Evolutionary conservation across 64 coral and sea anemone genomes (phyloP), one percentile per base, ranked within the genome.

Genomic region (Montipora capricornis): DNA sequence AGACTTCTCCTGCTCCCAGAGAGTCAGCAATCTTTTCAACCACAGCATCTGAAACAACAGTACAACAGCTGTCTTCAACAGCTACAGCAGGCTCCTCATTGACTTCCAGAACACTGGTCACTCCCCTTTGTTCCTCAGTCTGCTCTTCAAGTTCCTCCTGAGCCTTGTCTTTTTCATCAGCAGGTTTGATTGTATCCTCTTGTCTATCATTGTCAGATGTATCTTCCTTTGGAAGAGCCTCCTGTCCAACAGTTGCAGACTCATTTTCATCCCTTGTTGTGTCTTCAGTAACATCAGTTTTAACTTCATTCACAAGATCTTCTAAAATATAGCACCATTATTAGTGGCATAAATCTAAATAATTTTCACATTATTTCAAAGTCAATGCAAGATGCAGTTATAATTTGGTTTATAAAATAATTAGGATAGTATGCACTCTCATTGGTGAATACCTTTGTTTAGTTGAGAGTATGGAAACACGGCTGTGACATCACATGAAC

Each of bases 251-350:
- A 86, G 68, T 86, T 45, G 49, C 16, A 70, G 82, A 59, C 26
- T 12, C 4, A 47, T n/a, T 0, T 67, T 14, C n/a, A 86, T 50
- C 66, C 17, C 68, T 20, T 46, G 17, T 15, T 86, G 44, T 22
- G 0, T 0, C 64, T 86, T 50, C 81, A 46, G 16, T 20, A 83
- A 44, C 44, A 22, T 83, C n/a, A 29, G 3, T 22, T 71, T 50
- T 86, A 45, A 68, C 45, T 66, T 47, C 45, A 50, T 73, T 12
- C 3, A 61, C 47, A 22, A 86, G 15, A 7, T 47, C 64, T 73
- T 86, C 82, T 86, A 64, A 86, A 86, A 86, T 20, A 46, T 37
- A 86, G 62, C 7, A 86, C 47, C 60, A 86, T 73, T 48, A 44
- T 86, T 86, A 86, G 82, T 20, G 8, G 44, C 3, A 37, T 37